phyloP scores from a whole-genome alignment of 2,113 vertebrate genomes.

The Petroica traversi region DNA sequence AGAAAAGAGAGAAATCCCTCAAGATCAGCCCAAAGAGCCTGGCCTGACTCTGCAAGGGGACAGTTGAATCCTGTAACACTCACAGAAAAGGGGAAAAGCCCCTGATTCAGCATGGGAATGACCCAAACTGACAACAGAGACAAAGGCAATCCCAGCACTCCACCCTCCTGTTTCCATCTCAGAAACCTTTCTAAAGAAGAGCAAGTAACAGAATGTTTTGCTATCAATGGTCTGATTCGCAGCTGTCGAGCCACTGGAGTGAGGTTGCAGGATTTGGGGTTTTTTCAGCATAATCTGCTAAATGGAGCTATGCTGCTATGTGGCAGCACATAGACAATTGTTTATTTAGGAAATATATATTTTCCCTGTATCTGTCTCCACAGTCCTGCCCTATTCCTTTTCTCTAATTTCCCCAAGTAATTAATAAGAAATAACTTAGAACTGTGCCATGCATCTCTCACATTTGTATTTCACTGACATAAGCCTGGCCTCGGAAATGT shows the following conservation, averaged over 20 bases:
- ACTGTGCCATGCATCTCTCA: rapidly evolving
- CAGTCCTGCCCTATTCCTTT: neutral
- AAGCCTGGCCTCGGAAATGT: neutral
- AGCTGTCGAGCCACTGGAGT: neutral
- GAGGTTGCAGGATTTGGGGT: rapidly evolving
- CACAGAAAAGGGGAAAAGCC: neutral
- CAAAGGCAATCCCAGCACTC: neutral
- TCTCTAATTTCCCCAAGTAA: neutral
- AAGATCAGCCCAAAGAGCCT: neutral
- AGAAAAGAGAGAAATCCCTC: neutral
- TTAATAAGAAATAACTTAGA: neutral
- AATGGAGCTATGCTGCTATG: neutral
- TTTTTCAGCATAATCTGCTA: neutral
- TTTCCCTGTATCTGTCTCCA: neutral
- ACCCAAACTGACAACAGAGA: neutral
- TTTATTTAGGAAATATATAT: neutral
- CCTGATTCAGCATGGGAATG: neutral
- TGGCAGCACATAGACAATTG: neutral
- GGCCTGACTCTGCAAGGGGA: neutral
- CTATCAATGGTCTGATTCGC: neutral
- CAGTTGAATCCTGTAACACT: neutral
- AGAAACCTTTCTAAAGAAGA: neutral
- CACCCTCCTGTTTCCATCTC: neutral
- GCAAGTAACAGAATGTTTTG: neutral
- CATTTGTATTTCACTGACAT: neutral